Evolutionary conservation across 1,140 invertebrate species (phyloP).

Genomic region (Ceratoteleas bidentatus): DNA sequence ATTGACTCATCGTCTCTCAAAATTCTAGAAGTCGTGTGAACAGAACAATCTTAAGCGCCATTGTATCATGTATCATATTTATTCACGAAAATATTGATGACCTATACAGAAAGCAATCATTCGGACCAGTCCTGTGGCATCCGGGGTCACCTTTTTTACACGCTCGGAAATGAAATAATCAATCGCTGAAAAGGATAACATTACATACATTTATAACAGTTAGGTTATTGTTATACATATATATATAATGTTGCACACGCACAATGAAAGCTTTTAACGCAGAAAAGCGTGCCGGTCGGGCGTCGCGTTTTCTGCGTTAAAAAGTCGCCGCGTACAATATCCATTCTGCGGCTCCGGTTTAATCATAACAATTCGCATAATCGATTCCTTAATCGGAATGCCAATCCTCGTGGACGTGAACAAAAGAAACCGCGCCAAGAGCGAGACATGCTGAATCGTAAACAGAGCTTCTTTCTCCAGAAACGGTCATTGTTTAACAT

Average conservation of each 20-base stretch:
- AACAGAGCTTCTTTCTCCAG: too few species aligned
- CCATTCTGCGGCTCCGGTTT: not conserved
- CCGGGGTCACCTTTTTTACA: not conserved
- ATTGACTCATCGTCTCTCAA: too few species aligned
- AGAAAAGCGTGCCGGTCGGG: not conserved
- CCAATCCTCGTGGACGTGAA: too few species aligned
- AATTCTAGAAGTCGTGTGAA: too few species aligned
- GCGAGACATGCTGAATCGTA: too few species aligned
- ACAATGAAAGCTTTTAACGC: slow-evolving; percentile 2
- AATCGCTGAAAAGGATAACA: not conserved
- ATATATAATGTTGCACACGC: slow-evolving; percentile 5
- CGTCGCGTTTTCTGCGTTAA: not conserved
- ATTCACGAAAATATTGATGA: slow-evolving; percentile 1
- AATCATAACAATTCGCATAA: not conserved
- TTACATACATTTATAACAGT: slow-evolving; percentile 9
- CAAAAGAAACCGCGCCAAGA: too few species aligned
- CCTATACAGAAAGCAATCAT: not conserved
- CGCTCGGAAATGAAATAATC: not conserved
- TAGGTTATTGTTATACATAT: slow-evolving; percentile 5
- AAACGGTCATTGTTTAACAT: too few species aligned
- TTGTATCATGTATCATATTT: not conserved
- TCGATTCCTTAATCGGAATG: too few species aligned
- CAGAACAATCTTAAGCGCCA: too few species aligned
- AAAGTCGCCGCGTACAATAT: not conserved
- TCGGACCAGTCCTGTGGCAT: not conserved